Evolutionary conservation across 2,797 vertebrate species (phyloP).

Genomic region (Alosa sapidissima): DNA sequence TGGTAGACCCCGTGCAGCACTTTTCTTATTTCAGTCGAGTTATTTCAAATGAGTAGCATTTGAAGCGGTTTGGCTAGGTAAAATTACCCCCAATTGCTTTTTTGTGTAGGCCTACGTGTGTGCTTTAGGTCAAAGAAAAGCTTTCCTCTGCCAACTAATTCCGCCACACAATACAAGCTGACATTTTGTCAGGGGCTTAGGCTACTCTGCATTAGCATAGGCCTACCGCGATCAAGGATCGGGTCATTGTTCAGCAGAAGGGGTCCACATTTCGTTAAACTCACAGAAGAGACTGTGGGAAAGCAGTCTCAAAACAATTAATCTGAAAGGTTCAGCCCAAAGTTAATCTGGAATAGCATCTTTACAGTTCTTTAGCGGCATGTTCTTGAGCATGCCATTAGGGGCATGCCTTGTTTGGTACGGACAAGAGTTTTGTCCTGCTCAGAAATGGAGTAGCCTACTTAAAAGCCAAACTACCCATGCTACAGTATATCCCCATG

Average conservation of each 20-base stretch:
- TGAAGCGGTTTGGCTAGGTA: neutral
- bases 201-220: conserved; percentile 49
- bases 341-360: conserved; percentile 6
- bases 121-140: conserved; percentile 26
- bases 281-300: conserved; percentile 41
- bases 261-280: conserved; percentile 41
- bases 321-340: conserved; percentile 36
- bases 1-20: neutral
- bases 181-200: conserved; percentile 48
- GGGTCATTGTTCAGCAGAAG: conserved; percentile 46
- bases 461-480: neutral
- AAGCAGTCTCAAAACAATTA: conserved; percentile 46
- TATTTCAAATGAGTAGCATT: neutral
- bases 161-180: conserved; percentile 41
- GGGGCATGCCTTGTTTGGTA: neutral
- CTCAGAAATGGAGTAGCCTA: neutral
- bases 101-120: neutral
- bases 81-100: neutral
- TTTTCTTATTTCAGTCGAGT: neutral
- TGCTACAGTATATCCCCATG: neutral
- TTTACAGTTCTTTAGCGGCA: neutral
- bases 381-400: neutral
- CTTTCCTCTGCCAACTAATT: conserved; percentile 34
- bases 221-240: conserved; percentile 44
- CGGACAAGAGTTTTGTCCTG: neutral